A percentile compares a stretch with the other conserved stretches of the same genome.
Evolutionary conservation across 2,797 vertebrate genomes (phyloP).

Genomic region (Gastrophryne carolinensis): DNA sequence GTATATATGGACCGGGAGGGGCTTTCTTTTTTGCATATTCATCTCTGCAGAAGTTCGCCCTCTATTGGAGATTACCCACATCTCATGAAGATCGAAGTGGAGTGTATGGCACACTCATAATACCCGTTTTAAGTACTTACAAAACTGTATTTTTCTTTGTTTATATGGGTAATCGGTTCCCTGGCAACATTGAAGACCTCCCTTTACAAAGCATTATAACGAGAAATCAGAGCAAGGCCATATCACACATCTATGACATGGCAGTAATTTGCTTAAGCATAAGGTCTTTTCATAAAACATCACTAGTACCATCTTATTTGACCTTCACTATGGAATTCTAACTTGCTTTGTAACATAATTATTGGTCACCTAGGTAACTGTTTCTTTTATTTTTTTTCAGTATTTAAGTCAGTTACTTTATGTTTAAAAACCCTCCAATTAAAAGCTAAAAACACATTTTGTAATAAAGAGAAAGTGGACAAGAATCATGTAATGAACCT

Average conservation of each 20-base stretch:
- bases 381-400: conserved; percentile 10
- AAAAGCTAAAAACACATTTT: neutral
- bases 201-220: conserved; percentile 40
- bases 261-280: conserved; percentile 1
- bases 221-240: conserved; percentile 15
- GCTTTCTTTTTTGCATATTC: no score
- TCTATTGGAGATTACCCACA: no score
- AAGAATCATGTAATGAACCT: no score
- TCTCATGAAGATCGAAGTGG: no score
- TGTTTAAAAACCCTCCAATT: neutral
- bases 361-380: conserved; percentile 35
- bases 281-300: conserved; percentile 27
- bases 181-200: conserved; percentile 34
- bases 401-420: conserved; percentile 10
- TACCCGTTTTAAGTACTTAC: no score
- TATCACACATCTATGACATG: conserved; percentile 24
- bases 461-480: neutral
- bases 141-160: no score
- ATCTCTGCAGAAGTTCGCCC: no score
- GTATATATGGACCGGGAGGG: no score
- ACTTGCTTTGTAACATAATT: conserved; percentile 12
- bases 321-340: conserved; percentile 30
- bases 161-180: conserved; percentile 28
- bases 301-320: conserved; percentile 14
- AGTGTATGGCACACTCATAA: no score